A percentile compares a stretch with the other conserved stretches of the same genome.
Conservation (phyloP, 2,888 invertebrate species). For the Nymphalis urticae region DNA sequence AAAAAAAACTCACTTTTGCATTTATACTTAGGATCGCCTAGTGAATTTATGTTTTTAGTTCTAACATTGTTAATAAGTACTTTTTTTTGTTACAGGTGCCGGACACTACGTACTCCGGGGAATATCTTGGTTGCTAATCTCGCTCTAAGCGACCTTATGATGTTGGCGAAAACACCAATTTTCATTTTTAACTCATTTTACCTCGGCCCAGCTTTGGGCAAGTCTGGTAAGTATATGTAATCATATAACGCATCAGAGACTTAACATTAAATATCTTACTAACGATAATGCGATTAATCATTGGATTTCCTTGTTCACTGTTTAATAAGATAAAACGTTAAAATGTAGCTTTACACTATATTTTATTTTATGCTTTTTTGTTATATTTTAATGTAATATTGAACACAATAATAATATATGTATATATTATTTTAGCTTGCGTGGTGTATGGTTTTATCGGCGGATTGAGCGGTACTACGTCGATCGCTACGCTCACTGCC, state of each 20-base stretch:
- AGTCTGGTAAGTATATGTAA: constrained; percentile 78
- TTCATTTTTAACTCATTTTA: constrained; percentile 88
- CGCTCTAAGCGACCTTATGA: constrained; percentile 87
- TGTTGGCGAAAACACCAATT: constrained; percentile 87
- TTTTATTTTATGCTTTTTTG: not conserved
- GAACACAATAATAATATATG: not conserved
- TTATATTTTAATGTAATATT: not conserved
- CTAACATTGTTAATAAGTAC: not conserved
- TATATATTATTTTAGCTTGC: constrained; percentile 82
- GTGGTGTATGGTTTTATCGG: constrained; percentile 90
- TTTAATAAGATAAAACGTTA: too few relatives aligned
- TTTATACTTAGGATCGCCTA: too few relatives aligned
- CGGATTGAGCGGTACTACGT: constrained; percentile 89
- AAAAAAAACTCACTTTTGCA: too few relatives aligned
- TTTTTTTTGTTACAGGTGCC: constrained; percentile 78
- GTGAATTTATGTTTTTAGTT: not conserved
- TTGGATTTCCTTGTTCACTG: not conserved
- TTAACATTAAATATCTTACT: not conserved
- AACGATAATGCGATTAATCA: not conserved
- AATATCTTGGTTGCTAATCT: constrained; percentile 88
- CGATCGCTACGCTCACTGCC: constrained; percentile 89
- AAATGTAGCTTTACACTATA: too few relatives aligned
- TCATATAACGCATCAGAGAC: not conserved
- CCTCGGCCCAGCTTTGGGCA: constrained; percentile 87
- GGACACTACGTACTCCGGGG: constrained; percentile 86